A percentile compares a stretch with the other conserved stretches of the same genome.
Evolutionary conservation across 2,888 invertebrate species (phyloP).

Genomic region (Ditula angustiorana): DNA sequence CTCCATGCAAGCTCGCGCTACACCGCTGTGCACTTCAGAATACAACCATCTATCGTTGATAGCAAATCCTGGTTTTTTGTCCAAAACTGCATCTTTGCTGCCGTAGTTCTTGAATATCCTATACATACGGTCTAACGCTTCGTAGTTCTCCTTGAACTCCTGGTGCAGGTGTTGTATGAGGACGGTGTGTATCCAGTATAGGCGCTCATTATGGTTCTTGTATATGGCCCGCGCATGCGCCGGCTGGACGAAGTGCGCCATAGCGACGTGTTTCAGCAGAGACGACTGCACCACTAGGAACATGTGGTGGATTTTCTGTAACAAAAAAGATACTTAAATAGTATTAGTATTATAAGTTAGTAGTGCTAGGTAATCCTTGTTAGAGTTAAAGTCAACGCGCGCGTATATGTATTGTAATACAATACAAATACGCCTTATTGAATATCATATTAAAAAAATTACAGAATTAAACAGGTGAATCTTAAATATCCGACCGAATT

Average conservation of each 20-base stretch:
- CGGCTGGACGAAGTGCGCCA: conserved; percentile 67
- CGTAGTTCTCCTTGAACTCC: conserved; percentile 64
- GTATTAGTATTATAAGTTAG: not conserved
- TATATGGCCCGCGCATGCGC: conserved; percentile 56
- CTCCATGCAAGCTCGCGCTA: conserved; percentile 70
- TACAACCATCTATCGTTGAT: conserved; percentile 72
- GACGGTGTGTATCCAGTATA: conserved; percentile 73
- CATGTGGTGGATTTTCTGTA: conserved; percentile 80
- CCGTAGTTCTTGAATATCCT: conserved; percentile 72
- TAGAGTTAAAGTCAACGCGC: too few species aligned
- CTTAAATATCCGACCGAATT: too few species aligned
- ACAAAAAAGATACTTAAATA: conserved; percentile 42
- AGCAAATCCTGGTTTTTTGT: conserved; percentile 63
- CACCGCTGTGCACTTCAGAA: conserved; percentile 74
- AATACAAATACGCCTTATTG: too few species aligned
- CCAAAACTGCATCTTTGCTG: conserved; percentile 51
- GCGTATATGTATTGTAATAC: too few species aligned
- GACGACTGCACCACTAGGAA: conserved; percentile 79
- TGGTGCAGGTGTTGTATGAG: conserved; percentile 61
- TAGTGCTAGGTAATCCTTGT: too few species aligned
- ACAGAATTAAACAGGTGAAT: too few species aligned
- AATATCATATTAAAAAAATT: too few species aligned
- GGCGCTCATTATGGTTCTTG: conserved; percentile 75
- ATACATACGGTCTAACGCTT: conserved; percentile 73
- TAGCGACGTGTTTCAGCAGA: conserved; percentile 71